Percentiles rank a stretch among this genome's conserved stretches.
phyloP scores from a whole-genome alignment of 2,797 vertebrate species.

The Pipistrellus nathusii region DNA sequence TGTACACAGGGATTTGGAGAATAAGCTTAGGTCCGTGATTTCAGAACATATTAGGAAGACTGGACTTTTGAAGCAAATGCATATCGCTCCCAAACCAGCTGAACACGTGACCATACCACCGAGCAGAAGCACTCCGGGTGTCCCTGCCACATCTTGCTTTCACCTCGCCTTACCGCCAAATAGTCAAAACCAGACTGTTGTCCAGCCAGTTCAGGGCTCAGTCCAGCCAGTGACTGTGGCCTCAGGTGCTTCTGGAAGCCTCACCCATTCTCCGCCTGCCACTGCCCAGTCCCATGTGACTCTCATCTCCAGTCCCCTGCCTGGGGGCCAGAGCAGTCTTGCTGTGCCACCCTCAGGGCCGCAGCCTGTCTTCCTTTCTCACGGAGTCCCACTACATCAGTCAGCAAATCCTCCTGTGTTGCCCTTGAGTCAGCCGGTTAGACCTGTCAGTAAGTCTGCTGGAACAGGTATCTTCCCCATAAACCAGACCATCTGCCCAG shows the following conservation, averaged over 20 bases:
- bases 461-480: constrained; percentile 81
- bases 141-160: constrained; percentile 74
- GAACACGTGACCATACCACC: constrained; percentile 14
- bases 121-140: not conserved
- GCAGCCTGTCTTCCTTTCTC: constrained; percentile 89
- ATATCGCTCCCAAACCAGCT: constrained; percentile 89
- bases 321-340: constrained; percentile 85
- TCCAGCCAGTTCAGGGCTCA: constrained; percentile 70
- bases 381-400: constrained; percentile 86
- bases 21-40: constrained; percentile 93
- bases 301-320: constrained; percentile 88
- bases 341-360: constrained; percentile 83
- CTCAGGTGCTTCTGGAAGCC: constrained; percentile 81
- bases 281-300: constrained; percentile 79
- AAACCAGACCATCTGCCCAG: constrained; percentile 78
- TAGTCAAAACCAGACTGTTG: constrained; percentile 76
- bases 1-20: constrained; percentile 92
- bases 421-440: constrained; percentile 80
- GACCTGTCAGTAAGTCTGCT: constrained; percentile 75
- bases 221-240: constrained; percentile 71
- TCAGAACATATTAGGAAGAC: constrained; percentile 89
- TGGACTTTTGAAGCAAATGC: constrained; percentile 84
- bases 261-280: constrained; percentile 82
- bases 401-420: constrained; percentile 78
- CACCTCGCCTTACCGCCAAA: constrained; percentile 84